phyloP scores from a whole-genome alignment of 2,113 vertebrate genomes.

The Poeciliopsis prolifica region DNA sequence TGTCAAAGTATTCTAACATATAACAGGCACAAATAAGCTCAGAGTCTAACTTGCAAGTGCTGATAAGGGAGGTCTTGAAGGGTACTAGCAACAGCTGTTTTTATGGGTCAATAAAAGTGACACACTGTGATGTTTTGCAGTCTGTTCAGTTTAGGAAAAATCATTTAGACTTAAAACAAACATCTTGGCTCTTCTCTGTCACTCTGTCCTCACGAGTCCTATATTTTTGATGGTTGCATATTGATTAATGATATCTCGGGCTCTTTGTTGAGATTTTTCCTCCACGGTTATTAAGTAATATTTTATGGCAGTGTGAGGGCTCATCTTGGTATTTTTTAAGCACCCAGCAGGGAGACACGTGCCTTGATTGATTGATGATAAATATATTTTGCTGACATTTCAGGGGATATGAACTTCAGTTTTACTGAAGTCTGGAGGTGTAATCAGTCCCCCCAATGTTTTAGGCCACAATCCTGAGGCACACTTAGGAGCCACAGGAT shows the following conservation, averaged over 20 bases:
- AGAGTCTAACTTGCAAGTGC: constrained; percentile 29
- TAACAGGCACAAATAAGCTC: constrained; percentile 7
- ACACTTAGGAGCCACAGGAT: constrained; percentile 14
- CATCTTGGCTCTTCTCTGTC: constrained; percentile 32
- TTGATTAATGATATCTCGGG: constrained; percentile 49
- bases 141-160: constrained; percentile 26
- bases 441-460: constrained; percentile 8
- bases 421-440: constrained; percentile 33
- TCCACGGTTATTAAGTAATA: constrained; percentile 51
- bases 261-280: constrained; percentile 44
- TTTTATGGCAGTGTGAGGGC: constrained; percentile 45
- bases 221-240: constrained; percentile 39
- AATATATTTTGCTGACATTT: constrained; percentile 37
- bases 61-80: constrained; percentile 31
- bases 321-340: constrained; percentile 37
- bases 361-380: constrained; percentile 14
- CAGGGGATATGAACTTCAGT: constrained; percentile 15
- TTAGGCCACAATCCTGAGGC: no score
- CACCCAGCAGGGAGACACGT: constrained; percentile 15
- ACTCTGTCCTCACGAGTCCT: constrained; percentile 25
- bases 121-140: constrained; percentile 12
- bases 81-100: constrained; percentile 22
- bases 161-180: constrained; percentile 10
- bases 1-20: constrained; percentile 7
- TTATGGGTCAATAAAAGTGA: constrained; percentile 38